Conservation (phyloP, 1,140 invertebrate genomes). For the Macrobrachium nipponense region DNA sequence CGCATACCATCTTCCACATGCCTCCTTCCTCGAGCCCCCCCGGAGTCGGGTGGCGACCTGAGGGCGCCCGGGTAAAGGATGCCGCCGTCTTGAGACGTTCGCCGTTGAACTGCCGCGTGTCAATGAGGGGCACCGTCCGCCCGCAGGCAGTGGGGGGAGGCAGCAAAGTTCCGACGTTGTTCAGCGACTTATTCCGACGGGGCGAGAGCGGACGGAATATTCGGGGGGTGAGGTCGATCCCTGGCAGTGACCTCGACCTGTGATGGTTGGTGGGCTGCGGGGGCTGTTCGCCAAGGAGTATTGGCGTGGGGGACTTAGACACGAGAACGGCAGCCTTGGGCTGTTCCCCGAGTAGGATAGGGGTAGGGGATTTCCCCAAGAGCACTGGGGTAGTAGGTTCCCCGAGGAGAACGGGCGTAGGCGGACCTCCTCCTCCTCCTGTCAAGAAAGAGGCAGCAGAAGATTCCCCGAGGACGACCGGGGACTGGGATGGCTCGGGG, state of each 20-base stretch:
- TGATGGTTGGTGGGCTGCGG: constrained; percentile 4
- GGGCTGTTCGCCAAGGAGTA: background rate
- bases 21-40: constrained; percentile 17
- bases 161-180: constrained; percentile 8
- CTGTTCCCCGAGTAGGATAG: too few relatives aligned
- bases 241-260: constrained; percentile 52
- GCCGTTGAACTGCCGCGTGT: background rate
- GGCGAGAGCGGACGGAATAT: constrained; percentile 10
- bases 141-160: constrained; percentile 28
- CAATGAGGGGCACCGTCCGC: background rate
- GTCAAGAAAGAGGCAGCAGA: too few relatives aligned
- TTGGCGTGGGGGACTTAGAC: too few relatives aligned
- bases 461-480: too few relatives aligned
- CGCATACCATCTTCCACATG: constrained; percentile 57
- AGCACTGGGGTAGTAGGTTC: too few relatives aligned
- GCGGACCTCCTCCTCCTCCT: too few relatives aligned
- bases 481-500: background rate
- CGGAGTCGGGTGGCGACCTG: constrained; percentile 6
- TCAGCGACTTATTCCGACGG: constrained; percentile 22
- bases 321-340: too few relatives aligned
- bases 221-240: constrained; percentile 26
- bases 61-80: constrained; percentile 14
- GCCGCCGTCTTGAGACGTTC: background rate
- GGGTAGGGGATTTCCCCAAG: too few relatives aligned
- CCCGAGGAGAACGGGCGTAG: too few relatives aligned